Evolutionary conservation across 2,113 vertebrate genomes (phyloP), one percentile per base, ranked within the genome.

Genomic region (Naja naja): DNA sequence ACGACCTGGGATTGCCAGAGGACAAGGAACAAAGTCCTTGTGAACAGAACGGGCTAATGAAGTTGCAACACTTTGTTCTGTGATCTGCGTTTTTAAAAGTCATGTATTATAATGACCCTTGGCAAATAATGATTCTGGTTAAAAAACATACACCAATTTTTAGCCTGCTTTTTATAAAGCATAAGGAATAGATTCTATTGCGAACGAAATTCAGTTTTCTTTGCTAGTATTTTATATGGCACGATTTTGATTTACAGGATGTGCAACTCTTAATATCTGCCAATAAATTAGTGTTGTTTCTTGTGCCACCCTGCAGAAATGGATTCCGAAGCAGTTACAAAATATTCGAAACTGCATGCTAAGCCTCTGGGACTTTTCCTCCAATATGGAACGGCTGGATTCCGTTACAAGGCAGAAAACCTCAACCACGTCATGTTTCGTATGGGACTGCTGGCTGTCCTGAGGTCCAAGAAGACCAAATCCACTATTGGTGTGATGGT

Each of bases 401-500:
- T 99, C 92, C 98, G 99, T 56, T 95, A 95, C 52, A 96, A 90
- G 3, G 99, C 99, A 0, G 96, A 97, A 14, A 96, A 96, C n/a
- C 98, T 99, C 4, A 98, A 99, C 88, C 99, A 99, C 12, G 69
- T 99, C 95, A 98, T 99, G 99, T 99, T 98, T 96, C 98, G 99
- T 91, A 99, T 99, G 99, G 99, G 99, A 18, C 93, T 99, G n/a
- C 96, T 99, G 96, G 99, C 99, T 0, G 95, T 96, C 0, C 96
- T 99, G 60, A 96, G 99, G 89, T 99, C 99, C 94, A 99, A 97
- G 93, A 98, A 98, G 5, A 97, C 98, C 1, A 94, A 96, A 55
- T 97, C 98, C 8, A 98, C 98, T 14, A 98, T 99, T 6, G 99
- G 99, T 11, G 94, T 99, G 91, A 98, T 99, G 99, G 99, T 99